Conservation (phyloP, 1,140 invertebrate genomes). For the Alviniconcha marisindica region DNA sequence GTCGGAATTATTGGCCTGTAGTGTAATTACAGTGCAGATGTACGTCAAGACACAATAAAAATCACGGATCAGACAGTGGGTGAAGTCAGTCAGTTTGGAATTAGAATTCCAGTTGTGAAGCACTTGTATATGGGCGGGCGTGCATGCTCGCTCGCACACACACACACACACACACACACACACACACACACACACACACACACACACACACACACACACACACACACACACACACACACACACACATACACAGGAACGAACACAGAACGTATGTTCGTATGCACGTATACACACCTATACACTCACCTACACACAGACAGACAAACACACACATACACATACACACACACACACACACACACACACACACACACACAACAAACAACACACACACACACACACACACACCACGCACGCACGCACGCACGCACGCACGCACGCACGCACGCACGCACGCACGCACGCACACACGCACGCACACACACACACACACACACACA, state of each 20-base stretch:
- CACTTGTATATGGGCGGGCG: too few relatives aligned
- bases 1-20: too few relatives aligned
- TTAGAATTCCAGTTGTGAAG: background rate
- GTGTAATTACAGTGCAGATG: too few relatives aligned
- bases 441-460: background rate
- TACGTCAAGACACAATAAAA: background rate
- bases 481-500: conserved; percentile 10
- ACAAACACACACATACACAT: too few relatives aligned
- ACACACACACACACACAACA: too few relatives aligned
- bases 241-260: background rate
- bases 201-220: background rate
- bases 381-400: too few relatives aligned
- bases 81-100: background rate
- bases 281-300: too few relatives aligned
- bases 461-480: background rate
- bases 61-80: too few relatives aligned
- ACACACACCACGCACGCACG: background rate
- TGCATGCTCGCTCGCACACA: background rate
- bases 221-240: conserved; percentile 14
- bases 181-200: background rate
- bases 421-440: background rate
- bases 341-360: too few relatives aligned
- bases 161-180: background rate
- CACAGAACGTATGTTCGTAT: too few relatives aligned
- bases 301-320: too few relatives aligned